These are phyloP conservation scores for Rostratula benghalensis DNA, from an alignment of 2,113 vertebrate genomes.

Conservation along the genomic window DNA sequence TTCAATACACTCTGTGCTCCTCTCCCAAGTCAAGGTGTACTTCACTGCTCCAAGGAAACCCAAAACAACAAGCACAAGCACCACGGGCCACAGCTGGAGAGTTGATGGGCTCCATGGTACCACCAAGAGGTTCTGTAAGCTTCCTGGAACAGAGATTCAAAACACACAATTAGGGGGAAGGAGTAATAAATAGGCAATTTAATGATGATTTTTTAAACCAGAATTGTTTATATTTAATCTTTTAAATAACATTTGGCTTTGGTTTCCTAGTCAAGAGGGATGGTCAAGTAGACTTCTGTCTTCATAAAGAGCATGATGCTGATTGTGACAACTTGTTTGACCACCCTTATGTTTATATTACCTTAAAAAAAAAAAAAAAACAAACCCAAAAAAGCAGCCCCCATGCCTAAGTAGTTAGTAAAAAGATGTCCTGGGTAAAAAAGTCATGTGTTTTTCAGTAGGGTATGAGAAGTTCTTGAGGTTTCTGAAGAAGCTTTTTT, in stretches of 20 bases:
- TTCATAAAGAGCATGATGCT: background rate
- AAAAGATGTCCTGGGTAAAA: background rate
- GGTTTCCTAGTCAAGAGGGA: background rate
- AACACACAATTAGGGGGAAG: background rate
- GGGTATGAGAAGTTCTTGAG: background rate
- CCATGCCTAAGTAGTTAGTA: background rate
- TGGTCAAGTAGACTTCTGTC: background rate
- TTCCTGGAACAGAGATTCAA: background rate
- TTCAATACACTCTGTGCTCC: background rate
- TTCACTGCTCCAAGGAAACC: background rate
- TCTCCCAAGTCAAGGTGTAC: background rate
- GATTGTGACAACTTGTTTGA: background rate
- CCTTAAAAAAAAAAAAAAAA: background rate
- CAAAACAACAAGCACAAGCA: background rate
- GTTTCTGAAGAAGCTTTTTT: background rate
- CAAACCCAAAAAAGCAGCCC: background rate
- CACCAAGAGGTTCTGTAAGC: background rate
- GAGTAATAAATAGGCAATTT: background rate
- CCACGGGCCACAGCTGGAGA: background rate
- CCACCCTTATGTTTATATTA: background rate
- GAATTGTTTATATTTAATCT: background rate
- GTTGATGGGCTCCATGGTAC: background rate
- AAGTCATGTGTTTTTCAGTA: background rate
- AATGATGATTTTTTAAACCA: background rate
- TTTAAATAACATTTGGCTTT: conserved; percentile 34